A percentile compares a stretch with the other conserved stretches of the same genome.
These are phyloP conservation scores for Blomia tropicalis DNA, from an alignment of 2,888 invertebrate species.

Conservation along the genomic window DNA sequence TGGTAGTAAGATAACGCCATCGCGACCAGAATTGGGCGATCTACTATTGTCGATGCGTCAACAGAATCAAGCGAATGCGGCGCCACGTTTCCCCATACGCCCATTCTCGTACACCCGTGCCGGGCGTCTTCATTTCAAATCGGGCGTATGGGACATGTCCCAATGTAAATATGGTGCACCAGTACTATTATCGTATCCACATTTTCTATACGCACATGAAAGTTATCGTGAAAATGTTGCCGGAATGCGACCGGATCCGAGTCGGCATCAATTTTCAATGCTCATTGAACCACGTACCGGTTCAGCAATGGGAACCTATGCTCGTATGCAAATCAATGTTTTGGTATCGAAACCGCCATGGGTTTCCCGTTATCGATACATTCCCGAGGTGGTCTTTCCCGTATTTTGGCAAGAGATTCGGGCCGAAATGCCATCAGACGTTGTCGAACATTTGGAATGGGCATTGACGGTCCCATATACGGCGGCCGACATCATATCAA, in stretches of 20 bases:
- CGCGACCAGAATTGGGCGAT: conserved; percentile 15
- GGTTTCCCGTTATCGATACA: conserved; percentile 24
- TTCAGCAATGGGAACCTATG: conserved; percentile 35
- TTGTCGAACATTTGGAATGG: conserved; percentile 20
- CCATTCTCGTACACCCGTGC: neutral
- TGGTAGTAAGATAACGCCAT: conserved; percentile 11
- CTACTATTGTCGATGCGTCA: neutral
- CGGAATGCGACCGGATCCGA: conserved; percentile 50
- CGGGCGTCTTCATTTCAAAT: conserved; percentile 6
- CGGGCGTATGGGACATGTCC: conserved; percentile 26
- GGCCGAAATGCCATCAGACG: conserved; percentile 7
- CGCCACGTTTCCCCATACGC: neutral
- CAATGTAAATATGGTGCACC: conserved; percentile 47
- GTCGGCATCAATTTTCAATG: conserved; percentile 54
- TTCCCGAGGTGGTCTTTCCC: conserved; percentile 26
- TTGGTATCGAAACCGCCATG: conserved; percentile 24
- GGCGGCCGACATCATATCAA: neutral
- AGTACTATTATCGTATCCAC: conserved; percentile 61
- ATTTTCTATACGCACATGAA: conserved; percentile 57
- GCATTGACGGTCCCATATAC: conserved; percentile 12
- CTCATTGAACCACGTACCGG: conserved; percentile 49
- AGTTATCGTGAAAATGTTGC: conserved; percentile 46
- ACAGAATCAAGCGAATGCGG: neutral
- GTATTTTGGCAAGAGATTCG: conserved; percentile 26
- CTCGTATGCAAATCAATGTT: conserved; percentile 57